phyloP scores from a whole-genome alignment of 2,797 vertebrate species.

The Acanthurus lineatus region DNA sequence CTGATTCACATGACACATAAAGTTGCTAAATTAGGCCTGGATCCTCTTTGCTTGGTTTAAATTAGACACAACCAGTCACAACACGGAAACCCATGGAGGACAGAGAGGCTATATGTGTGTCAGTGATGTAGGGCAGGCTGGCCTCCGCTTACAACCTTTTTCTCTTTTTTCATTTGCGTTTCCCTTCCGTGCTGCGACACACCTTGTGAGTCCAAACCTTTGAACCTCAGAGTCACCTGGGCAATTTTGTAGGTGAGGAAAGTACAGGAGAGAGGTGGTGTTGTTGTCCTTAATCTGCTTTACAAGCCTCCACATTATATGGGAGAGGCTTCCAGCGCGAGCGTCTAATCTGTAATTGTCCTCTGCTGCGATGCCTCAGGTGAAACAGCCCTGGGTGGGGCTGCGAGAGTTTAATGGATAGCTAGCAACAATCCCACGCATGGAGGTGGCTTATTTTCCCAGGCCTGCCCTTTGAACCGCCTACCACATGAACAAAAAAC shows the following conservation, averaged over 20 bases:
- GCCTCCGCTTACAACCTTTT: neutral
- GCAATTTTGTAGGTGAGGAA: constrained; percentile 74
- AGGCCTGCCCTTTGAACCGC: constrained; percentile 76
- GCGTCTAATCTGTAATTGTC: constrained; percentile 83
- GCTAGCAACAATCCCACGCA: constrained; percentile 77
- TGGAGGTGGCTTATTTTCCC: constrained; percentile 71
- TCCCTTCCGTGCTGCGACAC: constrained; percentile 41
- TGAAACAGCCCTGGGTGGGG: constrained; percentile 76
- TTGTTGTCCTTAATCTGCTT: constrained; percentile 81
- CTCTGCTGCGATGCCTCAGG: constrained; percentile 76
- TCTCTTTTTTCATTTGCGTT: constrained; percentile 16
- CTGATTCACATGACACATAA: constrained; percentile 38
- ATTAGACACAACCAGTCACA: constrained; percentile 42
- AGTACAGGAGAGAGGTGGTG: constrained; percentile 74
- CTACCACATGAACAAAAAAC: constrained; percentile 34
- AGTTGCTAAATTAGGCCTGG: constrained; percentile 51
- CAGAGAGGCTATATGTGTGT: constrained; percentile 41
- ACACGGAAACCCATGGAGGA: constrained; percentile 39
- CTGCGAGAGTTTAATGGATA: constrained; percentile 69
- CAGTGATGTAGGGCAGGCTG: constrained; percentile 43
- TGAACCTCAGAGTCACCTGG: constrained; percentile 75
- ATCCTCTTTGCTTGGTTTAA: constrained; percentile 12
- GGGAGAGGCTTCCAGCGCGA: constrained; percentile 73
- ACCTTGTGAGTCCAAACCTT: constrained; percentile 73
- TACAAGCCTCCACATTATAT: constrained; percentile 71